A percentile compares a stretch with the other conserved stretches of the same genome.
Evolutionary conservation across 2,113 vertebrate species (phyloP).

Genomic region (Tringa solitaria): DNA sequence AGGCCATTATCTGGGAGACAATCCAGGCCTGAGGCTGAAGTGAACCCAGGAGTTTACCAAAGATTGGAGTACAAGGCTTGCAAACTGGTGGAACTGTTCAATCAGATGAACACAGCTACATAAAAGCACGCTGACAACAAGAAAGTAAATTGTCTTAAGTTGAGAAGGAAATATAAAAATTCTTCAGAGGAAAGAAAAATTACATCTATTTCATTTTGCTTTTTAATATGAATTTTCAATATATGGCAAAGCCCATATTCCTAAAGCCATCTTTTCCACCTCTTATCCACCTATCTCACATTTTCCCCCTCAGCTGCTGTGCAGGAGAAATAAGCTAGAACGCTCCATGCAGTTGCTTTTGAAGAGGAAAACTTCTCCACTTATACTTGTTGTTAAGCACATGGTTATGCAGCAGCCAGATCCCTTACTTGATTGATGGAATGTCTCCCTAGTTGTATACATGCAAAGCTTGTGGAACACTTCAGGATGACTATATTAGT

Average conservation of each 20-base stretch:
- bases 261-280: not conserved
- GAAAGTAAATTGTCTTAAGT: not conserved
- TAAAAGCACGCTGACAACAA: not conserved
- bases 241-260: not conserved
- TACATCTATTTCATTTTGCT: not conserved
- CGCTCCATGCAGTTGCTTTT: not conserved
- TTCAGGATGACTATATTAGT: not conserved
- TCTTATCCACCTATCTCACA: not conserved
- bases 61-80: not conserved
- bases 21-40: not conserved
- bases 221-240: not conserved
- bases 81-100: not conserved
- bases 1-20: not conserved
- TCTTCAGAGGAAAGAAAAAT: not conserved
- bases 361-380: not conserved
- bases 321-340: not conserved
- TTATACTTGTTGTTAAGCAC: not conserved
- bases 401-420: not conserved
- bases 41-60: not conserved
- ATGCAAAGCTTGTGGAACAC: not conserved
- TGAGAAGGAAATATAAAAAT: not conserved
- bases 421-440: not conserved
- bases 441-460: rapidly evolving
- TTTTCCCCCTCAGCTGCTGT: not conserved
- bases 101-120: not conserved